These are phyloP conservation scores for Spermophilus dauricus DNA, from an alignment of 2,113 vertebrate genomes.

Conservation along the genomic window DNA sequence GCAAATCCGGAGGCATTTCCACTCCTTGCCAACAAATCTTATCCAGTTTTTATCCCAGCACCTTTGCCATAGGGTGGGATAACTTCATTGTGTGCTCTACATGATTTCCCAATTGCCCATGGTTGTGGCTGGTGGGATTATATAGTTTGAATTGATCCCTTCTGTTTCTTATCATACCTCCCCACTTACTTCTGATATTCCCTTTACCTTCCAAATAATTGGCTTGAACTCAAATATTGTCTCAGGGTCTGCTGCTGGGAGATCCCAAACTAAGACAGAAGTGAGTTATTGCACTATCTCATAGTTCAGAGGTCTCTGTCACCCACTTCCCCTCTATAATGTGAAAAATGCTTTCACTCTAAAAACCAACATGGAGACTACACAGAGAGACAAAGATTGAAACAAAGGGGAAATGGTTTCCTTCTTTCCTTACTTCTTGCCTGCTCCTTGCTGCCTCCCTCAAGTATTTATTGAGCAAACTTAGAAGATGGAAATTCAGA, in stretches of 20 bases:
- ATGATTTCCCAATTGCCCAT: background rate
- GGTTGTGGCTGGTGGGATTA: background rate
- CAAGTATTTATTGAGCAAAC: constrained; percentile 3
- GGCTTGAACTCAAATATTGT: background rate
- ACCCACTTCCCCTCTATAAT: background rate
- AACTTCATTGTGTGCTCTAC: background rate
- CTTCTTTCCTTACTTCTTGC: background rate
- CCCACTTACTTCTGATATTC: background rate
- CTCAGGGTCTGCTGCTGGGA: background rate
- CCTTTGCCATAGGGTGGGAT: background rate
- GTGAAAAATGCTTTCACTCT: constrained; percentile 1
- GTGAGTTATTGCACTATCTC: background rate
- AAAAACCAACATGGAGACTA: background rate
- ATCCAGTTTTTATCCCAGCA: background rate
- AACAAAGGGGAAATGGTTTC: background rate
- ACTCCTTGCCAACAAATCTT: background rate
- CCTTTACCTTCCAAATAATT: background rate
- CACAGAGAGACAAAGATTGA: background rate
- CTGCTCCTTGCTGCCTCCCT: background rate
- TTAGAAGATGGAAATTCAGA: background rate
- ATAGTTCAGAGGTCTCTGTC: background rate
- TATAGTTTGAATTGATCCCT: background rate
- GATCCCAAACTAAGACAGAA: background rate
- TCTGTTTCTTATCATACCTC: background rate
- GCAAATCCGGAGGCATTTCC: background rate